These are phyloP conservation scores for Stichopus horrens DNA, from an alignment of 53 echinoderm and acorn worm species.

Conservation along the genomic window DNA sequence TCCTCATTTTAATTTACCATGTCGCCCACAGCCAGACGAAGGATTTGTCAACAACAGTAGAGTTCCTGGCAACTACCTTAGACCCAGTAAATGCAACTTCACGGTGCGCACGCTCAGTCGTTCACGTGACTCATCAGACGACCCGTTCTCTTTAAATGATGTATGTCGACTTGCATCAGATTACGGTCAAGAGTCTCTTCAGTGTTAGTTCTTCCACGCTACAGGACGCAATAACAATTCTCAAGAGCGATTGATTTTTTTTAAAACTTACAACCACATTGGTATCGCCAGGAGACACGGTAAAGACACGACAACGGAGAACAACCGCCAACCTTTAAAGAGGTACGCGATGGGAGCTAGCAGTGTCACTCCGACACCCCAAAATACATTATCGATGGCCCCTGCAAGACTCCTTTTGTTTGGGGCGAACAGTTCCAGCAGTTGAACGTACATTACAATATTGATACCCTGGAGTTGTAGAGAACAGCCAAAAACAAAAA, in stretches of 20 bases:
- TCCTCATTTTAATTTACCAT: no score
- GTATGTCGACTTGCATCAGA: no score
- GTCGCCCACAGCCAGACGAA: no score
- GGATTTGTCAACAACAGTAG: no score
- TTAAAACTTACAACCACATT: slow-evolving; percentile 60
- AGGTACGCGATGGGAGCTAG: slow-evolving; percentile 68
- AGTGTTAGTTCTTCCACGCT: no score
- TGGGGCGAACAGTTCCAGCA: slow-evolving; percentile 82
- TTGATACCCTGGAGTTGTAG: slow-evolving; percentile 63
- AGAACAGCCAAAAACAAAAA: not conserved
- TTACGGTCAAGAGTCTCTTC: no score
- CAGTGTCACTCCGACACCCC: slow-evolving; percentile 79
- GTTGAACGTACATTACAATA: slow-evolving; percentile 66
- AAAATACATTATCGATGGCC: slow-evolving; percentile 69
- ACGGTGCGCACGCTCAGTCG: no score
- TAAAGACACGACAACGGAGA: slow-evolving; percentile 69
- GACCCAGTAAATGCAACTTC: no score
- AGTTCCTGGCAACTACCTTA: no score
- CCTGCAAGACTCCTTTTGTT: slow-evolving; percentile 68
- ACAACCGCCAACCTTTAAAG: slow-evolving; percentile 70
- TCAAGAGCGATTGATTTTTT: not conserved
- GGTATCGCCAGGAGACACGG: slow-evolving; percentile 57
- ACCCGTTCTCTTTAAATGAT: no score
- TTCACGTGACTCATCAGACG: no score
- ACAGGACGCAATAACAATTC: not conserved